Conservation (phyloP, 1,140 invertebrate genomes). For the Polyergus mexicanus region DNA sequence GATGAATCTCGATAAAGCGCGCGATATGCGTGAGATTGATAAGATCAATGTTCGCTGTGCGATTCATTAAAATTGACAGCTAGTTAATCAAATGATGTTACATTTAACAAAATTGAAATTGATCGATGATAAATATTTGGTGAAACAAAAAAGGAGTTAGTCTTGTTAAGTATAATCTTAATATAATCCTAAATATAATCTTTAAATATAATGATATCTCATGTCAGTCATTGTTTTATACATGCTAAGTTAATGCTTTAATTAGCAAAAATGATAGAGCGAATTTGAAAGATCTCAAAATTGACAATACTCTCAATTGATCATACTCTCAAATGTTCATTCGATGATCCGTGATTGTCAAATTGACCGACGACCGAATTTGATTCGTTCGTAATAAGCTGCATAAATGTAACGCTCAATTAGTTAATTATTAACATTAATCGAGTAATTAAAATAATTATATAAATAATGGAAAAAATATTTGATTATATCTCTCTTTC, state of each 20-base stretch:
- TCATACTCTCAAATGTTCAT: too few species aligned
- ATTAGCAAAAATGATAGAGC: too few species aligned
- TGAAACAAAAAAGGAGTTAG: neutral
- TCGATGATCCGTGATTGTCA: too few species aligned
- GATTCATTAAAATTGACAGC: neutral
- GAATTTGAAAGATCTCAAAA: too few species aligned
- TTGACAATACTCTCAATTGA: too few species aligned
- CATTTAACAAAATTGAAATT: neutral
- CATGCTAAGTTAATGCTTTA: neutral
- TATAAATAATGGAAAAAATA: neutral
- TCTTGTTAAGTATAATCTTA: too few species aligned
- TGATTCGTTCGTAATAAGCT: too few species aligned
- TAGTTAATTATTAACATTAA: neutral
- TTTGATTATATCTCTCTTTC: neutral
- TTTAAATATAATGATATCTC: neutral
- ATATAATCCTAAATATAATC: too few species aligned
- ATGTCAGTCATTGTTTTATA: neutral
- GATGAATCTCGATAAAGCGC: neutral
- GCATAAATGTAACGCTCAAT: neutral
- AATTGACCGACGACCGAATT: too few species aligned
- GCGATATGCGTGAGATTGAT: neutral
- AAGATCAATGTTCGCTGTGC: neutral
- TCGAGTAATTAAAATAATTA: neutral
- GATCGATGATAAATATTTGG: neutral
- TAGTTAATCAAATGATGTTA: neutral